phyloP scores from a whole-genome alignment of 2,797 vertebrate genomes.

The Vespertilio murinus region DNA sequence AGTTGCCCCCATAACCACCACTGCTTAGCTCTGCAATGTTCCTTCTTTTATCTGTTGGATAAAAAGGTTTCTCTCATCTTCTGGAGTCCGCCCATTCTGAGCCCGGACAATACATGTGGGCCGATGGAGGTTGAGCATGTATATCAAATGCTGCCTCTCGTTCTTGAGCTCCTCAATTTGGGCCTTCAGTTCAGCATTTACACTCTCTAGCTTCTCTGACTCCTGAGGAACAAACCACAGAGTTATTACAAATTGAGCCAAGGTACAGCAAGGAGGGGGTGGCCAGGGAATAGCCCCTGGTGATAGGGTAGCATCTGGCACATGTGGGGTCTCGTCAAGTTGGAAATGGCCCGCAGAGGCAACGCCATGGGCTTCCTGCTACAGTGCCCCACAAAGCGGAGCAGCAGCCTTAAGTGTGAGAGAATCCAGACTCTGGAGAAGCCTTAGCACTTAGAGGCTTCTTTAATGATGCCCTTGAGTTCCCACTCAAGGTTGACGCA shows the following conservation, averaged over 20 bases:
- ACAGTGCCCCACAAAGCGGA: not conserved
- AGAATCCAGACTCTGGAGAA: not conserved
- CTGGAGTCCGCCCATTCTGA: conserved; percentile 95
- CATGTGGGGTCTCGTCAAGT: accelerated
- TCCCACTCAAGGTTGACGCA: not conserved
- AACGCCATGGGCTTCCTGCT: not conserved
- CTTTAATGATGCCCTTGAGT: not conserved
- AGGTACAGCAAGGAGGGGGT: not conserved
- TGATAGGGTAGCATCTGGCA: not conserved
- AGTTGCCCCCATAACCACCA: not conserved
- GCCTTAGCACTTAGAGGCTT: not conserved
- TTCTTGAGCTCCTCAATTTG: conserved; percentile 97
- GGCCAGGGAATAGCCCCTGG: not conserved
- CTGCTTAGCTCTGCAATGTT: conserved; percentile 89
- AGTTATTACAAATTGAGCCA: not conserved
- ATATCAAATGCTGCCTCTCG: conserved; percentile 98
- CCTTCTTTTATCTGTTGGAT: conserved; percentile 96
- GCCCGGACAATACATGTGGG: conserved; percentile 98
- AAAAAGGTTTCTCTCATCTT: conserved; percentile 96
- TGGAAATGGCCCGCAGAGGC: not conserved
- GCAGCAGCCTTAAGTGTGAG: not conserved
- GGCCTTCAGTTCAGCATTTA: conserved; percentile 95
- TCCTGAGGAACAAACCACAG: conserved; percentile 86
- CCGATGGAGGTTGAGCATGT: conserved; percentile 98
- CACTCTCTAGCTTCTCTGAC: conserved; percentile 95